Evolutionary conservation across 2,888 invertebrate genomes (phyloP), one percentile per base, ranked within the genome.

Genomic region (Pasiphila rectangulata): DNA sequence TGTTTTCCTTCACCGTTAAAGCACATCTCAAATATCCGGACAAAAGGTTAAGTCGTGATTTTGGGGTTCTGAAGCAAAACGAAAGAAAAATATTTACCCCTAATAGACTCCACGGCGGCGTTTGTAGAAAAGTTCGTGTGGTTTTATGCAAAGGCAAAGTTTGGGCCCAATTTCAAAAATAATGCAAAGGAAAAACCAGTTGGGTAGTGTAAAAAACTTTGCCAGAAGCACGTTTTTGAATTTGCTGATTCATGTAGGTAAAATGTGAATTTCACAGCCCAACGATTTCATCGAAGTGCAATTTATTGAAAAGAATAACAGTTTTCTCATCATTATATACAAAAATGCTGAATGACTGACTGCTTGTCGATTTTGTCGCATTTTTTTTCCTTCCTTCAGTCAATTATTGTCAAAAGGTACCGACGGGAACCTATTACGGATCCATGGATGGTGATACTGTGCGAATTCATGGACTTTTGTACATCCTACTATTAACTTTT

Each of bases 251-350:
- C 25, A 25, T 25, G 25, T 25, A 25, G n/a, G n/a, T n/a, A n/a
- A n/a, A 12, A 25, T 12, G 27, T 7, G 27, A 25, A 27, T 27
- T 15, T 36, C 21, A 36, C 21, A 36, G 35, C 13, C n/a, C 23
- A 15, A 23, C n/a, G 21, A n/a, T 20, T 20, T 12, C 13, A 36
- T n/a, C 15, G n/a, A 7, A 9, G 6, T 12, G 2, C 17, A 17
- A 20, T 20, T 19, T 34, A 20, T 21, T 23, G 21, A 21, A 21
- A 13, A 19, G 23, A 36, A 23, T 21, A 36, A 15, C 21, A 9
- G n/a, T 23, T 12, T 36, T n/a, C 16, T 3, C 24, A 17, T 17
- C 17, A 1, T 25, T 25, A 25, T 25, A 25, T 25, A n/a, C 12
- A 25, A 10, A 25, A 25, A 6, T 2, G 4, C 0, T 7, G 7